Base-by-base conservation (phyloP, 2,797 vertebrate species). In the Kryptopterus vitreolus region DNA sequence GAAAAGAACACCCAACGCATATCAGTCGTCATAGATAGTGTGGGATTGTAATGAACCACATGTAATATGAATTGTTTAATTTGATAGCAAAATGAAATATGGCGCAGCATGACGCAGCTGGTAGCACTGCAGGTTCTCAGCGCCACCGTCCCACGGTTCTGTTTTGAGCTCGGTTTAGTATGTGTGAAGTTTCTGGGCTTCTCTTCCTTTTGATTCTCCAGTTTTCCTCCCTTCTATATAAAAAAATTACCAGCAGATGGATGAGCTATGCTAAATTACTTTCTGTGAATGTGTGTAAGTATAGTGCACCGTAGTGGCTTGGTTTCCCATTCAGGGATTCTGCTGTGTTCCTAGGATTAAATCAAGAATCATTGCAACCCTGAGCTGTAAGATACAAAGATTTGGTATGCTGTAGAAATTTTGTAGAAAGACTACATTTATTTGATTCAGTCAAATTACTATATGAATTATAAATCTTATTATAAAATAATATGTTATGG, bases 21-120 rank as follows among this genome's bases (percentile, higher is more conserved):
- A 20, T 29, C 43, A 69, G 26, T 26, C 16, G 48, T 69, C 15
- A 50, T 66, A 35, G n/a, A 66, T 31, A 69, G 38, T 48, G 13
- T 26, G 46, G n/a, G 16, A 20, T 48, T 50, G 8, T 69, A 70
- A 50, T 50, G 46, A 24, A 69, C 24, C 18, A 18, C 24, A 69
- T 12, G 16, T 69, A 48, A 69, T 50, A 29, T 29, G 43, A 69
- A 70, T 50, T 20, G 48, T 24, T 48, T 50, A 69, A 69, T 69
- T 69, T 69, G 43, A 29, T 69, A 48, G 50, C 7, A 69, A 50
- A 69, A 69, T 68, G 3, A 52, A 31, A 50, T 52, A 52, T 31
- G 29, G 26, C 0, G 7, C 8, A 29, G 48, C 46, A 50, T 26
- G 24, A 7, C 16, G 1, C 35, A 43, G 22, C 63, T 24, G 66